A percentile compares a stretch with the other conserved stretches of the same genome.
Conservation (phyloP, 2,888 invertebrate genomes). For the Adelognathus sp. region DNA sequence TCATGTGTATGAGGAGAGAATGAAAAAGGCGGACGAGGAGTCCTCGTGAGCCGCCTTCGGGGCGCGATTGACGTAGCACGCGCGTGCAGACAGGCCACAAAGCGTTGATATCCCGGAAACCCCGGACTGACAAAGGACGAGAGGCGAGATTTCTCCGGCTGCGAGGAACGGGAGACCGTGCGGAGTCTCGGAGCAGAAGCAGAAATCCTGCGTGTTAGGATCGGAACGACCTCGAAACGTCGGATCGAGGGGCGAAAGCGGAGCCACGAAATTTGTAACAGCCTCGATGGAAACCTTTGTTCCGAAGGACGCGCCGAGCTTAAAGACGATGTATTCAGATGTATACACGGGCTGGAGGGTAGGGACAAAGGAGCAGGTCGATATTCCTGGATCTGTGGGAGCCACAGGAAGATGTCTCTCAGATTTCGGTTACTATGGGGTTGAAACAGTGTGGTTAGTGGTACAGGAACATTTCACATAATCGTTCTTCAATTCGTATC, state of each 20-base stretch:
- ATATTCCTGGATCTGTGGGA: not conserved
- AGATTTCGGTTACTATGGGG: not conserved
- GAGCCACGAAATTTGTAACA: conserved; percentile 41
- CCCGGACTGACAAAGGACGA: conserved; percentile 14
- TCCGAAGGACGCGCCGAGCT: conserved; percentile 24
- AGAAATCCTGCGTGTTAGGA: conserved; percentile 14
- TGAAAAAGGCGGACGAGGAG: not conserved
- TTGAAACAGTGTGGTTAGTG: not conserved
- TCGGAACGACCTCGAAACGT: not conserved
- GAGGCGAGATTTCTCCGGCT: not conserved
- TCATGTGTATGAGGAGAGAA: not conserved
- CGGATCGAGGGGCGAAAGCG: conserved; percentile 1
- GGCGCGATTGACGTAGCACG: not conserved
- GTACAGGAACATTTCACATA: not conserved
- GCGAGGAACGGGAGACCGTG: not conserved
- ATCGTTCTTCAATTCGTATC: too few species aligned
- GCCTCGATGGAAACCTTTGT: conserved; percentile 36
- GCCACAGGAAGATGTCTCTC: not conserved
- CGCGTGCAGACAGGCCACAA: not conserved
- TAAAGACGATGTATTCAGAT: conserved; percentile 55
- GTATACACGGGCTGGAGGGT: not conserved
- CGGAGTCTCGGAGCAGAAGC: not conserved
- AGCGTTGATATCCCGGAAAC: conserved; percentile 19
- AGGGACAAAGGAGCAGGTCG: conserved; percentile 41
- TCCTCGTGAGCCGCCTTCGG: conserved; percentile 1